Base-by-base conservation (phyloP, 37 sponge, comb jelly and placozoan species). In the Chondrosia reniformis region DNA sequence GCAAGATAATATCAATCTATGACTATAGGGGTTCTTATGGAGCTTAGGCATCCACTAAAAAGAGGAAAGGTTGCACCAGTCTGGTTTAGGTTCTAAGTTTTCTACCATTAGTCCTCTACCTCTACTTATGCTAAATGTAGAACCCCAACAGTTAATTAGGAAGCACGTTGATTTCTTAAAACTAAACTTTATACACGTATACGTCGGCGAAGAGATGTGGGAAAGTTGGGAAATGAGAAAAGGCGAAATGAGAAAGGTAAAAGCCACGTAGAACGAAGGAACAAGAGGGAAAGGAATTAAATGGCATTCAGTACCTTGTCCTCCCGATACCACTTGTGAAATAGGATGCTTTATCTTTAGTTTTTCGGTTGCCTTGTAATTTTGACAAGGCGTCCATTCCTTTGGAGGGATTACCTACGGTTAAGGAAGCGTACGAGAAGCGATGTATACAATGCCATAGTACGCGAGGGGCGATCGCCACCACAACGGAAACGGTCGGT, bases 351-450 rank as follows among this genome's bases (percentile, higher is more conserved):
- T 45, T 12, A 96, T 52, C 22, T 71, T 69, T 28, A 71, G 80
- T 25, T 90, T 57, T 38, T 89, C 81, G 72, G 31, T 39, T 21
- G 31, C 3, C 31, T 79, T 80, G 45, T 93, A 95, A 33, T 33
- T 63, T 3, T 33, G 34, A 34, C 84, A 55, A 21, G 97, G 81
- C 21, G 61, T 40, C 97, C 97, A 96, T 72, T 85, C 93, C 54
- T 84, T 85, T 21, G 97, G 97, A 45, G 97, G 97, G 40, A 96
- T 85, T 7, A 96, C 84, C 95, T 94, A 61, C 6, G 38, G n/a
- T n/a, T n/a, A n/a, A n/a, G n/a, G n/a, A n/a, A n/a, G n/a, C 45
- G 44, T 32, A 32, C 12, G 63, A 21, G 28, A 34, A 32, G 76
- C 42, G 45, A 4, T 12, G 45, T n/a, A n/a, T 67, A 77, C 24